These are phyloP conservation scores for Andricus grossulariae DNA, from an alignment of 1,140 invertebrate genomes.

Conservation along the genomic window DNA sequence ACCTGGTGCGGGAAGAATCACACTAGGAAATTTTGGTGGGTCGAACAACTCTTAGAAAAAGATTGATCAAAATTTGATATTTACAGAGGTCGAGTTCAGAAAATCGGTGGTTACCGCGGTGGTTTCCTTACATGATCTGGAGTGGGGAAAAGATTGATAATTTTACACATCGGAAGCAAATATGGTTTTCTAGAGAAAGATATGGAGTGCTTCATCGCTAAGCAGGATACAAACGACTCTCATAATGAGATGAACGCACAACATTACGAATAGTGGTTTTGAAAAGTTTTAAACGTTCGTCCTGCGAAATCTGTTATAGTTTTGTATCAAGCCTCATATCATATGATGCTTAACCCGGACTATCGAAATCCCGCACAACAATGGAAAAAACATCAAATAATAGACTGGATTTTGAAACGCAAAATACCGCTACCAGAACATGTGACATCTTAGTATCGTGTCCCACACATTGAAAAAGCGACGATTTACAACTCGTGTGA, in stretches of 20 bases:
- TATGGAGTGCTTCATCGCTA: conserved; percentile 28
- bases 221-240: conserved; percentile 1
- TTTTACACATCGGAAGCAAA: background rate
- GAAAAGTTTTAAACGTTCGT: conserved; percentile 38
- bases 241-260: conserved; percentile 36
- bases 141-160: background rate
- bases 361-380: conserved; percentile 29
- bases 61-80: background rate
- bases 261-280: conserved; percentile 3
- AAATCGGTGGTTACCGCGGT: background rate
- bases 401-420: conserved; percentile 2
- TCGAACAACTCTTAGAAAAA: too few species aligned
- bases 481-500: too few species aligned
- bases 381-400: background rate
- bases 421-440: conserved; percentile 11
- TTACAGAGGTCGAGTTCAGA: conserved; percentile 31
- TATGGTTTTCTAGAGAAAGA: conserved; percentile 26
- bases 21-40: background rate
- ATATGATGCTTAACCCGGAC: conserved; percentile 32
- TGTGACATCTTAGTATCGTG: background rate
- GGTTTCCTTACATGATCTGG: conserved; percentile 28
- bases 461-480: too few species aligned
- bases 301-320: conserved; percentile 47
- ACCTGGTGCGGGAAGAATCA: conserved; percentile 36
- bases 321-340: conserved; percentile 43